phyloP scores from a whole-genome alignment of 2,888 invertebrate species.

The Xestia rhomboidea region DNA sequence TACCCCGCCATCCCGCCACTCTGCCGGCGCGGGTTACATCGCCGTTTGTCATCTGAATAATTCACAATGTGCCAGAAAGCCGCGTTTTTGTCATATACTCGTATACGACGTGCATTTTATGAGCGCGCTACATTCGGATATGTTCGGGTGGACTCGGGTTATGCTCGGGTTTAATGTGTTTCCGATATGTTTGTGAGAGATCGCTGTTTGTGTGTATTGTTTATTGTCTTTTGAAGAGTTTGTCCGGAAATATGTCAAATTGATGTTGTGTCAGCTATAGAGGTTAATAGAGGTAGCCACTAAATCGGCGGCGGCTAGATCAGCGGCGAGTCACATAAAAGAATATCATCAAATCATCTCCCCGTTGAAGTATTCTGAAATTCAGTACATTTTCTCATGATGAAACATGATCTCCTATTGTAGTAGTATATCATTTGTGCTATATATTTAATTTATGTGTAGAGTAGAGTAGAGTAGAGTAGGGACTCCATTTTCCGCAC shows the following conservation, averaged over 20 bases:
- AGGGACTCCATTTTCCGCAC: too few relatives aligned
- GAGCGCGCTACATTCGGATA: conserved; percentile 33
- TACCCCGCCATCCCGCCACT: not conserved
- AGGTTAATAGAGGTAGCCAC: not conserved
- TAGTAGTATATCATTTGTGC: too few relatives aligned
- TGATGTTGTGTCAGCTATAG: not conserved
- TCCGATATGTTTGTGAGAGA: conserved; percentile 42
- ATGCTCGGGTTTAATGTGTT: conserved; percentile 42
- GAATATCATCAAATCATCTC: not conserved
- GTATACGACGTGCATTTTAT: conserved; percentile 49
- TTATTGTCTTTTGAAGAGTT: conserved; percentile 5
- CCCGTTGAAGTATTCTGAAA: not conserved
- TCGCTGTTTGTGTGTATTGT: conserved; percentile 15
- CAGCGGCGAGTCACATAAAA: not conserved
- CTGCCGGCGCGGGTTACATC: conserved; percentile 24
- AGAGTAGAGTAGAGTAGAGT: too few relatives aligned
- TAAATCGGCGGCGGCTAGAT: not conserved
- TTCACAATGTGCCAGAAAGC: conserved; percentile 55
- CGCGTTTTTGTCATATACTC: conserved; percentile 31
- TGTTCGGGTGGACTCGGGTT: conserved; percentile 17
- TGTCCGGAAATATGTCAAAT: not conserved
- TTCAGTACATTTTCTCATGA: not conserved
- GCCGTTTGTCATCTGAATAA: conserved; percentile 59
- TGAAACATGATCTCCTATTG: conserved; percentile 1
- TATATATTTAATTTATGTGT: too few relatives aligned